Evolutionary conservation across 2,113 vertebrate species (phyloP).

Genomic region (Cathartes aura): DNA sequence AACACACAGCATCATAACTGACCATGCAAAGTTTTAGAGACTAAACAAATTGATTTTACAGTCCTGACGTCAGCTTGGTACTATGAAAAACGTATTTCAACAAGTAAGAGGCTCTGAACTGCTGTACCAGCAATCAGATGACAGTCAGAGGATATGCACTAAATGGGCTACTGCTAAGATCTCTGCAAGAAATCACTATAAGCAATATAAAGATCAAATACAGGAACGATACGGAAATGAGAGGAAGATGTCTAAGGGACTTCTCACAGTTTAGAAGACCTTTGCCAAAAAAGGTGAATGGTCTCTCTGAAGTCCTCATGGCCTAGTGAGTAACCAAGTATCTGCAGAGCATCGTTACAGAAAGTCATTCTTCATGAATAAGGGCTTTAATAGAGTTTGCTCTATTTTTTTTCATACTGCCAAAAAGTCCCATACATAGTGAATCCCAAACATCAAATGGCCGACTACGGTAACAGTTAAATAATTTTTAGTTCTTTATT

Average conservation of each 20-base stretch:
- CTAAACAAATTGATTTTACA: background rate
- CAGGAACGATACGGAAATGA: background rate
- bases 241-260: background rate
- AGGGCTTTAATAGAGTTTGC: background rate
- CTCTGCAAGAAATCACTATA: background rate
- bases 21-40: background rate
- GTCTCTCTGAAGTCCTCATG: background rate
- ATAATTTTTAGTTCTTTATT: background rate
- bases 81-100: background rate
- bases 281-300: background rate
- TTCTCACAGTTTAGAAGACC: background rate
- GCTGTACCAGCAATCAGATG: background rate
- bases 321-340: background rate
- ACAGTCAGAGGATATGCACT: background rate
- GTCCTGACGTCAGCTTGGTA: background rate
- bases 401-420: background rate
- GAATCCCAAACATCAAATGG: background rate
- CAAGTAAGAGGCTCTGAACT: background rate
- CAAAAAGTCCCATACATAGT: accelerated
- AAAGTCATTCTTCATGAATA: background rate
- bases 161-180: background rate
- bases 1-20: background rate
- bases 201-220: background rate
- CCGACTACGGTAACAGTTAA: background rate
- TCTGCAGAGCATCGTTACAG: background rate